A percentile compares a stretch with the other conserved stretches of the same genome.
These are phyloP conservation scores for Recurvirostra avosetta DNA, from an alignment of 2,113 vertebrate species.

Conservation along the genomic window DNA sequence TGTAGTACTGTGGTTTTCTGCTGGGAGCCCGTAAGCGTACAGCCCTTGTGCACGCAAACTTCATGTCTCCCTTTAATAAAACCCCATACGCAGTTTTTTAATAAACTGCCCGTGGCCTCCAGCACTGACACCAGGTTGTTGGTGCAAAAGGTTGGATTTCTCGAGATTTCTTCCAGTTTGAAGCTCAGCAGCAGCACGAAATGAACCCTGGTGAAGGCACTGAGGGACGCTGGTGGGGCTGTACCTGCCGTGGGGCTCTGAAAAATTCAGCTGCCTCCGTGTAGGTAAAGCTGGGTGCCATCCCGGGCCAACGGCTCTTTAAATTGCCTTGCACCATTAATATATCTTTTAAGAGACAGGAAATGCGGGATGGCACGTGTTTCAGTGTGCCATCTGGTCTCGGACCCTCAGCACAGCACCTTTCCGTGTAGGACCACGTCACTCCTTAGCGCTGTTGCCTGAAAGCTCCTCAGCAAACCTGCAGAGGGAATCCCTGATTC, in stretches of 20 bases:
- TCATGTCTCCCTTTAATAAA: not conserved
- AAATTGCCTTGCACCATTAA: not conserved
- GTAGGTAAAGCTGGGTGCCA: not conserved
- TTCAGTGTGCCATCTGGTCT: not conserved
- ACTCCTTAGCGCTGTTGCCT: not conserved
- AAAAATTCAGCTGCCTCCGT: not conserved
- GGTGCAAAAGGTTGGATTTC: not conserved
- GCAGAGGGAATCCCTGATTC: not conserved
- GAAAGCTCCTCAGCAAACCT: not conserved
- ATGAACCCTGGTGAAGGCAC: not conserved
- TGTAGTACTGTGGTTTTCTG: not conserved
- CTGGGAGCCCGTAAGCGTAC: not conserved
- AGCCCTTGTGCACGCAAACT: too few species aligned
- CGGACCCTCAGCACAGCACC: not conserved
- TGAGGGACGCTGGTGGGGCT: not conserved
- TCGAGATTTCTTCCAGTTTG: rapidly evolving
- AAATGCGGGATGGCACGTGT: not conserved
- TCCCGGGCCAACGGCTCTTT: not conserved
- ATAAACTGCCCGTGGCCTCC: not conserved
- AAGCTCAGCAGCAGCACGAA: not conserved
- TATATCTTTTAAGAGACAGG: not conserved
- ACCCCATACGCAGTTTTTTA: not conserved
- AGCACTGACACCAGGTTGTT: not conserved
- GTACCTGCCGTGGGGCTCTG: not conserved
- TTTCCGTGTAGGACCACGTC: not conserved